These are phyloP conservation scores for Sebastes trivittatus DNA, from an alignment of 2,797 vertebrate species.

Conservation along the genomic window DNA sequence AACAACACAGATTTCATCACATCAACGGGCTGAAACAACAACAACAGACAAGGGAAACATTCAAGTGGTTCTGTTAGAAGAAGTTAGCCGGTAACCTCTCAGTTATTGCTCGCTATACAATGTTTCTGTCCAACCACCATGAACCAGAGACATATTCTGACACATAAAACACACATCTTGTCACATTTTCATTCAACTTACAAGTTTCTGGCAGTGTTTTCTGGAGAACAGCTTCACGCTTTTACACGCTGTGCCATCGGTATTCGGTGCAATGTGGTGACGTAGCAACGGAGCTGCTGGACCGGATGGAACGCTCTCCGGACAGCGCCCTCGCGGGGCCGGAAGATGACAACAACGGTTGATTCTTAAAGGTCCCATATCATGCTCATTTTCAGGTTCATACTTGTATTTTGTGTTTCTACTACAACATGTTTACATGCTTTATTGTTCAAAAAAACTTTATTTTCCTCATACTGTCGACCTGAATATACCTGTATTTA, in stretches of 20 bases:
- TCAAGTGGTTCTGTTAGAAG: background rate
- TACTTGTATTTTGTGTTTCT: too few relatives aligned
- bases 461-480: too few relatives aligned
- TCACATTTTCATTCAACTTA: conserved; percentile 57
- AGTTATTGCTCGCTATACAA: background rate
- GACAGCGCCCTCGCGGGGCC: conserved; percentile 51
- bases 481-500: too few relatives aligned
- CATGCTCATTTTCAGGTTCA: too few relatives aligned
- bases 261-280: conserved; percentile 78
- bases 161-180: background rate
- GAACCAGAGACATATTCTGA: background rate
- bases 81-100: background rate
- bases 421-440: too few relatives aligned
- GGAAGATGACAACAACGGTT: conserved; percentile 18
- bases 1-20: conserved; percentile 29
- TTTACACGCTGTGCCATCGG: conserved; percentile 60
- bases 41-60: background rate
- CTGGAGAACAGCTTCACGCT: conserved; percentile 27
- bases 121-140: background rate
- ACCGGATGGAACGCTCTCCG: conserved; percentile 1
- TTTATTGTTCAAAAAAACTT: too few relatives aligned
- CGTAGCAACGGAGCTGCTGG: conserved; percentile 66
- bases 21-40: background rate
- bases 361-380: too few relatives aligned
- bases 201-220: conserved; percentile 19